Base-by-base conservation (phyloP, 2,888 invertebrate genomes). In the Xiphydria camelus region DNA sequence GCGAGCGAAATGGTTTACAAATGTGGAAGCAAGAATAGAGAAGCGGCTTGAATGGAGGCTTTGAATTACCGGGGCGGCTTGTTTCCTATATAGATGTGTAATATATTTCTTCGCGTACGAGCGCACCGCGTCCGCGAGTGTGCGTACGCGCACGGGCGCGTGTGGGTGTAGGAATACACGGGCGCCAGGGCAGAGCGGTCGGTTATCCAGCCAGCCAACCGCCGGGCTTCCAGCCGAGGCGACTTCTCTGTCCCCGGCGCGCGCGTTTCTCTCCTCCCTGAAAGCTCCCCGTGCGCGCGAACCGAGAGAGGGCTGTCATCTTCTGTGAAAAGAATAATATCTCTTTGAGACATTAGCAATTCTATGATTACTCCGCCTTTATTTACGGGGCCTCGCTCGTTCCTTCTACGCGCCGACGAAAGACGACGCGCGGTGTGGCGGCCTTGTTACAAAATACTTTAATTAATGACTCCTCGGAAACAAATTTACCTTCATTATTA, bases 401-500 rank as follows among this genome's bases (percentile, higher is more conserved):
- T 48, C 42, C 44, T 21, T 55, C 48, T 52, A 49, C 20, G 23
- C 31, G 20, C 34, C 26, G 23, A n/a, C 34, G 17, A 10, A 19
- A n/a, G 35, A 26, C 22, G 6, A 34, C 31, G 32, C 7, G 22
- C 10, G 22, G 15, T n/a, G n/a, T n/a, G 37, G 10, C 17, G 32
- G 32, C 40, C 64, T 62, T 62, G 62, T 68, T 68, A 36, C 61
- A 62, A 66, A 70, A 67, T 66, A 68, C 65, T 70, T 70, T 70
- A 73, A 73, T 73, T 71, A 73, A 73, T 72, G 70, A 70, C 68
- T 70, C 59, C 66, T 68, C 62, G 66, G 61, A 15, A 64, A 68
- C 65, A 68, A 71, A 72, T 70, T 70, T 68, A 66, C 68, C 66
- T 67, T 68, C 66, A 66, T 73, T 72, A 73, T 73, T 73, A 72